Conservation (phyloP, 2,113 vertebrate genomes). For the Notothenia rossii region DNA sequence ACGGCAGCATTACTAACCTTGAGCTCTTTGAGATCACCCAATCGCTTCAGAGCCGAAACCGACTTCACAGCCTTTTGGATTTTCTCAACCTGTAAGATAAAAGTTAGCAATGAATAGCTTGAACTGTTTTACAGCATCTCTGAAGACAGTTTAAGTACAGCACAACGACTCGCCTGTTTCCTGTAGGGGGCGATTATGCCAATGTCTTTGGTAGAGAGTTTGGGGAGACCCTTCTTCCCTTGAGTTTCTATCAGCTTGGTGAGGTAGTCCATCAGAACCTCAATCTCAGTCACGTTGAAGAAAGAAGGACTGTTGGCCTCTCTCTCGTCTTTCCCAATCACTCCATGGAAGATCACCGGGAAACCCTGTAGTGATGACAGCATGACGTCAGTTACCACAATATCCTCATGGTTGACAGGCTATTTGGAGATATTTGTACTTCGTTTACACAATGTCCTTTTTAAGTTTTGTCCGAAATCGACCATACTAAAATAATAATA, state of each 20-base stretch:
- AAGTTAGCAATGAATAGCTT: neutral
- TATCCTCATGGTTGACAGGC: neutral
- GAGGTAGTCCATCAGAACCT: slow-evolving; percentile 87
- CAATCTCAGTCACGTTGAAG: slow-evolving; percentile 92
- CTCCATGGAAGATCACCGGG: slow-evolving; percentile 93
- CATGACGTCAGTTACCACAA: neutral
- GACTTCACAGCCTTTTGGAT: slow-evolving; percentile 87
- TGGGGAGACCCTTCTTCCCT: slow-evolving; percentile 85
- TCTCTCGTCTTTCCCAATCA: slow-evolving; percentile 89
- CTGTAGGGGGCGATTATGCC: slow-evolving; percentile 95
- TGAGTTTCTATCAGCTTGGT: slow-evolving; percentile 84
- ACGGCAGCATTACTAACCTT: slow-evolving; percentile 83
- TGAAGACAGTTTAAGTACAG: neutral
- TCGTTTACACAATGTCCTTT: neutral
- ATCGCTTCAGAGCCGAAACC: slow-evolving; percentile 65
- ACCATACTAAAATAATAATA: neutral
- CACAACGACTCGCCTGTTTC: slow-evolving; percentile 88
- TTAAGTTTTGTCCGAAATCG: neutral
- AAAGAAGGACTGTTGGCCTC: slow-evolving; percentile 93
- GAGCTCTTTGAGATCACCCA: slow-evolving; percentile 86
- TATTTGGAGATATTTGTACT: neutral
- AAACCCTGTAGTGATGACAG: slow-evolving; percentile 84
- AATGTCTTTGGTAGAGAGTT: slow-evolving; percentile 84
- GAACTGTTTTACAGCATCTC: neutral
- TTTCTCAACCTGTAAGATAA: slow-evolving; percentile 89